A percentile compares a stretch with the other conserved stretches of the same genome.
Evolutionary conservation across 2,888 invertebrate genomes (phyloP).

Genomic region (Keiferia lycopersicella): DNA sequence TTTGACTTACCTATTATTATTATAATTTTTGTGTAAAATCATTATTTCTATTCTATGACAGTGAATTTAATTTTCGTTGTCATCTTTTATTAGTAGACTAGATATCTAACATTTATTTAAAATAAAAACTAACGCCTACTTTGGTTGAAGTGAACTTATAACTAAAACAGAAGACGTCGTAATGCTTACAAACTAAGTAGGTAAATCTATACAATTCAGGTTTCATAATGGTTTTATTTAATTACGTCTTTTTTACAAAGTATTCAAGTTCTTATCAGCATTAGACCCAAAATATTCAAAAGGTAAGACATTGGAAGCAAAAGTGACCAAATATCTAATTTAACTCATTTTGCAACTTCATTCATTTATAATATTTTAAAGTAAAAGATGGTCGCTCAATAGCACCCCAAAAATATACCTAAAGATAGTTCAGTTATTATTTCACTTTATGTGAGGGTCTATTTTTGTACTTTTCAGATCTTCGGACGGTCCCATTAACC

Average conservation of each 20-base stretch:
- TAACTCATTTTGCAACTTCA: no score
- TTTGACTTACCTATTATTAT: not conserved
- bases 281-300: not conserved
- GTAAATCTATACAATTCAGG: constrained; percentile 34
- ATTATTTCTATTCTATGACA: not conserved
- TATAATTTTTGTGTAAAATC: not conserved
- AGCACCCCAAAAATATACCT: not conserved
- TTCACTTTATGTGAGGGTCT: constrained; percentile 12
- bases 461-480: constrained; percentile 58
- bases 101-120: constrained; percentile 31
- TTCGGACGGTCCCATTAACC: no score
- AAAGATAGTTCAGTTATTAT: not conserved
- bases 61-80: constrained; percentile 14
- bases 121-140: constrained; percentile 34
- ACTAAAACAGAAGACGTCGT: not conserved
- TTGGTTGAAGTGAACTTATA: constrained; percentile 36
- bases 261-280: not conserved
- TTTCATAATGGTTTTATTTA: constrained; percentile 37
- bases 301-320: not conserved
- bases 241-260: not conserved
- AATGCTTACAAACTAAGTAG: not conserved
- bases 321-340: not conserved
- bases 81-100: constrained; percentile 35
- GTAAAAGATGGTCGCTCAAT: no score
- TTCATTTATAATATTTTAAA: no score